Percentiles rank a stretch among this genome's conserved stretches.
Conservation (phyloP, 2,888 invertebrate genomes). For the Stramonita haemastoma region DNA sequence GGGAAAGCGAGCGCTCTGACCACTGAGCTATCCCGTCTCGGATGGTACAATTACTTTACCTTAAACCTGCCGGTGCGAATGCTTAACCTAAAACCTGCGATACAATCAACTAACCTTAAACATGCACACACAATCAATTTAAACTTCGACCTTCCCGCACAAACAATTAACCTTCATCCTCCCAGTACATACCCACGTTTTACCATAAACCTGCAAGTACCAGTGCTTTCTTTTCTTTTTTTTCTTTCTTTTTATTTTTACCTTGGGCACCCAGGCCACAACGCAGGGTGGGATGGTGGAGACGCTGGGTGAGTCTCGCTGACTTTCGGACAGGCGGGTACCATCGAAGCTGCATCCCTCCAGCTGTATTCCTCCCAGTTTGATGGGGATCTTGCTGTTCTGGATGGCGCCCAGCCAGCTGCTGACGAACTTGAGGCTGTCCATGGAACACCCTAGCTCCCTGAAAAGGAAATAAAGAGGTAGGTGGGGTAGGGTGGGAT, state of each 20-base stretch:
- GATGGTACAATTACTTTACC: too few relatives aligned
- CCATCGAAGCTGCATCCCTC: conserved; percentile 85
- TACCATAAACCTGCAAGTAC: too few relatives aligned
- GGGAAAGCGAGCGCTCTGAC: too few relatives aligned
- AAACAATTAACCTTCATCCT: too few relatives aligned
- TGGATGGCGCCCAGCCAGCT: conserved; percentile 79
- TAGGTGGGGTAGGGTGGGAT: too few relatives aligned
- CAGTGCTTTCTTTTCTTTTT: background rate
- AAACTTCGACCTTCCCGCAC: too few relatives aligned
- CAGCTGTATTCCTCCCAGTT: conserved; percentile 81
- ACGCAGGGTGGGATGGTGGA: conserved; percentile 81
- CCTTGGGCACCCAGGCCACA: conserved; percentile 83
- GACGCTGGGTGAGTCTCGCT: conserved; percentile 82
- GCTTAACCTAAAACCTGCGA: too few relatives aligned
- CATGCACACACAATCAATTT: too few relatives aligned
- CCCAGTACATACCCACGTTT: too few relatives aligned
- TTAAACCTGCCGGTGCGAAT: too few relatives aligned
- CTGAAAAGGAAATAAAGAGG: conserved; percentile 67
- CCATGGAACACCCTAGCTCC: conserved; percentile 79
- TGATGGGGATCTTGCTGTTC: conserved; percentile 77
- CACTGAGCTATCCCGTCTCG: too few relatives aligned
- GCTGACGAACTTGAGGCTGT: conserved; percentile 80
- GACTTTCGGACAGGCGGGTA: conserved; percentile 80
- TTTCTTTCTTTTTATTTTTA: conserved; percentile 50
- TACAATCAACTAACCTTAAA: too few relatives aligned